Evolutionary conservation across 2,797 vertebrate genomes (phyloP), one percentile per base, ranked within the genome.

Genomic region (Typhlichthys eigenmanni): DNA sequence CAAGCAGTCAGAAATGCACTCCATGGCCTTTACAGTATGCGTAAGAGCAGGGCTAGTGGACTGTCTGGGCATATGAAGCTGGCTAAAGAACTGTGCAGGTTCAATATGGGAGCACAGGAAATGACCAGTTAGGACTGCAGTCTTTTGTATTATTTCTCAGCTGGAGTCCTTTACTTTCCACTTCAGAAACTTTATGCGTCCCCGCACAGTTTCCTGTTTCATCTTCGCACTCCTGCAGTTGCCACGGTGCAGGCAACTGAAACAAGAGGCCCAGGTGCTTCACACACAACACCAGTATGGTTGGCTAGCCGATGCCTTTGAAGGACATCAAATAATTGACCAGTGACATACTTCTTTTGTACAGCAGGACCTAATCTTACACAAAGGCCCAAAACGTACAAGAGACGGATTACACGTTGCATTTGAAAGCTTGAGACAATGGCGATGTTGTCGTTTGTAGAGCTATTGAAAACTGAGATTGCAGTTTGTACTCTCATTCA

Each of bases 151-250:
- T 66, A 58, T 66, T 72, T 76, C 72, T 64, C 79, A 74, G 79
- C 79, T 72, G 68, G 78, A 80, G 66, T 53, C 53, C 55, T 79
- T 71, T 73, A 34, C 75, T 49, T 64, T 79, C 52, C 9, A 52
- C 52, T 64, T 47, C 60, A 62, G 3, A 29, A 29, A 29, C 58
- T 62, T 60, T 55, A 66, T 58, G 59, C 54, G 63, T 72, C 75
- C 66, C 60, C 71, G 63, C 58, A 80, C 71, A 68, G 74, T 82
- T 86, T 87, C 84, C 82, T 81, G 81, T 82, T 84, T 64, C 68
- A 29, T 34, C 38, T 13, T 56, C 50, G 12, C 24, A 19, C 64
- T 45, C 58, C 54, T 55, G 13, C 14, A 32, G 12, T 54, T 50
- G 6, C 56, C 14, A 34, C 50, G 50, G 56, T 24, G 24, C 13